phyloP scores from a whole-genome alignment of 2,888 invertebrate species.

The Steinernema scapterisci region DNA sequence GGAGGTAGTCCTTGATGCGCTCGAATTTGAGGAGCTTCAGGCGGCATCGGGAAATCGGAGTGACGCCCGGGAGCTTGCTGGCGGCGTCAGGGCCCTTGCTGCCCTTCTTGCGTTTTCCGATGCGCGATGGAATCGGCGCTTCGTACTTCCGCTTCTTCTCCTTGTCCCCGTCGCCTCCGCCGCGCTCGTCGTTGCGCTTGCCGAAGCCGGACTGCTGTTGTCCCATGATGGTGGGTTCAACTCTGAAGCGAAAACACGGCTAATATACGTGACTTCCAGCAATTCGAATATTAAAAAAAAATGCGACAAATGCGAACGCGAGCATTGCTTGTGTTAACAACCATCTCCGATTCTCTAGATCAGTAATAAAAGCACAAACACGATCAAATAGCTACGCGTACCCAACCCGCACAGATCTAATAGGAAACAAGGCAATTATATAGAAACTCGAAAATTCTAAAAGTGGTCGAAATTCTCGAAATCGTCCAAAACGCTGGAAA shows the following conservation, averaged over 20 bases:
- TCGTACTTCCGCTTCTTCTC: constrained; percentile 99
- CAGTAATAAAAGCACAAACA: too few species aligned
- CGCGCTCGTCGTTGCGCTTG: constrained; percentile 49
- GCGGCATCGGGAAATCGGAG: constrained; percentile 94
- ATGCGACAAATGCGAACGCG: not conserved
- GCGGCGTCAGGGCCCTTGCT: constrained; percentile 95
- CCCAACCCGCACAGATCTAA: not conserved
- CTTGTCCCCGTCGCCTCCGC: constrained; percentile 58
- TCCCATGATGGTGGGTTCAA: constrained; percentile 46
- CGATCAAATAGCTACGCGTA: too few species aligned
- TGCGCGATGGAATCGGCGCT: constrained; percentile 95
- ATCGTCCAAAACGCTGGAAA: too few species aligned
- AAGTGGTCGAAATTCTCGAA: too few species aligned
- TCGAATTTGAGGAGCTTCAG: constrained; percentile 91
- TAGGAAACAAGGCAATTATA: not conserved
- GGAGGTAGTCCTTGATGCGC: constrained; percentile 94
- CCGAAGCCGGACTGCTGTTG: constrained; percentile 56
- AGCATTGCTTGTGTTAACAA: too few species aligned
- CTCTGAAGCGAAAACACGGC: not conserved
- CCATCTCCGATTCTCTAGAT: too few species aligned
- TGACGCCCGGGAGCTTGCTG: constrained; percentile 93
- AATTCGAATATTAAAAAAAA: not conserved
- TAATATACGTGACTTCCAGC: not conserved
- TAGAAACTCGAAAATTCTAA: too few species aligned
- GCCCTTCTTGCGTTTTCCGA: constrained; percentile 81